Evolutionary conservation across 2,888 invertebrate genomes (phyloP), one percentile per base, ranked within the genome.

Genomic region (Thyatira batis): DNA sequence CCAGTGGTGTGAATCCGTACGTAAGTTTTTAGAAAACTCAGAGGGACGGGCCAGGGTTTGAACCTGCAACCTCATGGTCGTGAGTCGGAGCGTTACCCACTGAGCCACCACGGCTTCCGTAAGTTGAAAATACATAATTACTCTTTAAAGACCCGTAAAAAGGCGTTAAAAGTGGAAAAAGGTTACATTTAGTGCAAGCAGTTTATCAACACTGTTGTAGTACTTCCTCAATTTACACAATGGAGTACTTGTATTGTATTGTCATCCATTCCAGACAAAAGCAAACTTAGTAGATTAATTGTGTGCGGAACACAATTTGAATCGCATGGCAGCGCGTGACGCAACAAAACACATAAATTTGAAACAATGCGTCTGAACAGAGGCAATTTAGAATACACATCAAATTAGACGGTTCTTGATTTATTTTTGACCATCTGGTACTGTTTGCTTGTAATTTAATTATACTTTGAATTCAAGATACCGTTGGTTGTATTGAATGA

Each of bases 321-420:
- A 25, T 50, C 23, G 44, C 25, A 50, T 23, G 43, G 43, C 48
- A 48, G 25, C 48, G 48, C 28, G 27, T 43, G 43, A 44, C 44
- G 65, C 57, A 53, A 67, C 63, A 67, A 60, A 66, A 68, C 60
- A 61, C 63, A 63, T 69, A 71, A 70, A 67, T 72, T 73, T 69
- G 64, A 65, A 65, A 66, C 61, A 65, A 65, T 65, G 60, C 62
- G 63, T 67, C 65, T 65, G 71, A 71, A 75, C 75, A 73, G 65
- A 67, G 70, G 71, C 69, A 73, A 74, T 72, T 73, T 69, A 57
- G 69, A 67, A 65, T 65, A 67, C 68, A 60, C 60, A 67, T 71
- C 66, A 70, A 72, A 72, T 72, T 75, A 73, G 72, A 69, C 63
- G 66, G 54, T 58, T 62, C 53, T 52, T 54, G 54, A 53, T 53